These are phyloP conservation scores for Acanthosoma haemorrhoidale DNA, from an alignment of 2,888 invertebrate genomes.

Conservation along the genomic window DNA sequence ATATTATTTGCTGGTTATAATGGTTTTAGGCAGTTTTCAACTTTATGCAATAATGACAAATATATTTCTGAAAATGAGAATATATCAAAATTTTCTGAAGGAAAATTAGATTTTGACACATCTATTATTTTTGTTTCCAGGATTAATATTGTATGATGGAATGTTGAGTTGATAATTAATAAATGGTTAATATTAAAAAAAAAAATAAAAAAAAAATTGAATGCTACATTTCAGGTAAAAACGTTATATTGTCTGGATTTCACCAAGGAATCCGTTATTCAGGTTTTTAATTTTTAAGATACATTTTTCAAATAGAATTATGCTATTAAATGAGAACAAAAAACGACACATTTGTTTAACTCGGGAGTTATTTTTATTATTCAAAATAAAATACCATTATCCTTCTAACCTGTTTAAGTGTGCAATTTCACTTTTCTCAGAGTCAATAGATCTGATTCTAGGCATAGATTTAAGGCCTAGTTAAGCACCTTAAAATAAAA, in stretches of 20 bases:
- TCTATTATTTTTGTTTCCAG: background rate
- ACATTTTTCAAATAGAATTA: too few relatives aligned
- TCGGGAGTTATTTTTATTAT: too few relatives aligned
- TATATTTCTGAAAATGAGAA: background rate
- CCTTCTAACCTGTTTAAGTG: too few relatives aligned
- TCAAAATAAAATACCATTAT: too few relatives aligned
- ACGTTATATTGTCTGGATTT: constrained; percentile 11
- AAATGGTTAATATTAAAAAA: background rate
- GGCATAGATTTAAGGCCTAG: too few relatives aligned
- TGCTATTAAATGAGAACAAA: too few relatives aligned
- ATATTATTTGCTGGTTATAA: background rate
- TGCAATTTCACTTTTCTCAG: too few relatives aligned
- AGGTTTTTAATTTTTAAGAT: background rate
- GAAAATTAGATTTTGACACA: background rate
- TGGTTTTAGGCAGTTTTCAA: background rate
- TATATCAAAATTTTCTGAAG: background rate
- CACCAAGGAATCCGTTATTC: background rate
- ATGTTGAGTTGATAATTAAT: background rate
- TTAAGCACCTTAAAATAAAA: too few relatives aligned
- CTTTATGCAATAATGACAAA: background rate
- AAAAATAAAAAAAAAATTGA: too few relatives aligned
- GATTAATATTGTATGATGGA: background rate
- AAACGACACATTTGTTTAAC: too few relatives aligned
- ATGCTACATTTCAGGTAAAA: constrained; percentile 11
- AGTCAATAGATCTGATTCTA: too few relatives aligned